These are phyloP conservation scores for Macheiramphus alcinus DNA, from an alignment of 2,113 vertebrate genomes.

Conservation along the genomic window DNA sequence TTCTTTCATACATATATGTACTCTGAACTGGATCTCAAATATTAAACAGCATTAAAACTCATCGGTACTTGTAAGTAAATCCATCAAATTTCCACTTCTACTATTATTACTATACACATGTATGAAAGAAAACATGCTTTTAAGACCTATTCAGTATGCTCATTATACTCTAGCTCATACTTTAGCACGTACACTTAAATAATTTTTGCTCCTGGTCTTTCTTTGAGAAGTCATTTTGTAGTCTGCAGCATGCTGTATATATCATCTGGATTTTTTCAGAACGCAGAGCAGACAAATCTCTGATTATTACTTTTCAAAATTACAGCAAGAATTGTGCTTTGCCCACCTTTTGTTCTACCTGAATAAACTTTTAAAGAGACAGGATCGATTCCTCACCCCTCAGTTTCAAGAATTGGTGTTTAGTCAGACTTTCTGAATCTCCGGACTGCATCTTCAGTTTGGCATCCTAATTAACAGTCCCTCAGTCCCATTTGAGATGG, in stretches of 20 bases:
- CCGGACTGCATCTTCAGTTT: not conserved
- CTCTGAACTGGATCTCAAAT: not conserved
- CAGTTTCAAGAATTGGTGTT: not conserved
- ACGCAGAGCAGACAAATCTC: not conserved
- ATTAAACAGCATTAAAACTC: not conserved
- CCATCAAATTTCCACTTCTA: not conserved
- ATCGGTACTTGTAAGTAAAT: not conserved
- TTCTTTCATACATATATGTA: not conserved
- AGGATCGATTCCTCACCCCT: not conserved
- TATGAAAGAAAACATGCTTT: not conserved
- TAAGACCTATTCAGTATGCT: not conserved
- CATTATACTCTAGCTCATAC: not conserved
- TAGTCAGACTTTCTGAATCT: not conserved
- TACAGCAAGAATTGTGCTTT: not conserved
- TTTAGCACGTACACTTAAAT: not conserved
- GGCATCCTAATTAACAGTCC: not conserved
- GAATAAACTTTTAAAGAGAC: not conserved
- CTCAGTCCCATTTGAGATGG: not conserved
- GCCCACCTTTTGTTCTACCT: rapidly evolving
- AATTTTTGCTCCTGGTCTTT: not conserved
- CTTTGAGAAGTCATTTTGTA: not conserved
- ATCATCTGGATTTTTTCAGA: not conserved
- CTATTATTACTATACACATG: not conserved
- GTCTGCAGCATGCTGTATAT: not conserved
- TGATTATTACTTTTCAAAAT: not conserved